phyloP scores from a whole-genome alignment of 1,140 invertebrate genomes.

The Eciton burchellii region DNA sequence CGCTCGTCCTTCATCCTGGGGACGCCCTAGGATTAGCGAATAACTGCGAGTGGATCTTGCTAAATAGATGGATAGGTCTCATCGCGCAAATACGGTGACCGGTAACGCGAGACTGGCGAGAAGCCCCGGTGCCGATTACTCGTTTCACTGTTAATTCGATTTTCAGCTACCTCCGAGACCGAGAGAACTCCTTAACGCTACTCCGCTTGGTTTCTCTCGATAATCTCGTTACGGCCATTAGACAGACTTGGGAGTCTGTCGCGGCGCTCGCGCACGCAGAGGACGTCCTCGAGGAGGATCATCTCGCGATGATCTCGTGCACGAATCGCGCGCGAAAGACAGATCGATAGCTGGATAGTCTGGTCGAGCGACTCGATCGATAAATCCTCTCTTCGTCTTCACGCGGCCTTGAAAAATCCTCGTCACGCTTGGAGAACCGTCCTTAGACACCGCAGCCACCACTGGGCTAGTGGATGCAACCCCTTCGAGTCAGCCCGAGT shows the following conservation, averaged over 20 bases:
- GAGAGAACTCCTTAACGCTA: constrained; percentile 81
- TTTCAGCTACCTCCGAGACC: constrained; percentile 81
- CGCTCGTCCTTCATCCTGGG: too few species aligned
- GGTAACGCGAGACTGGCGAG: constrained; percentile 69
- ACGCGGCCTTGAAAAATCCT: neutral
- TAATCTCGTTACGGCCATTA: constrained; percentile 80
- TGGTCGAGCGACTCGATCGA: neutral
- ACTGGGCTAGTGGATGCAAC: constrained; percentile 74
- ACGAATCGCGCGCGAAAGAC: neutral
- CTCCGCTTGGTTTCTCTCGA: constrained; percentile 84
- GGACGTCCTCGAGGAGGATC: neutral
- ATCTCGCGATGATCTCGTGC: constrained; percentile 9
- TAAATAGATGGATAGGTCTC: neutral
- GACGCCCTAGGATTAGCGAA: neutral
- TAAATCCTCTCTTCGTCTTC: too few species aligned
- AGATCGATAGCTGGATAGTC: neutral
- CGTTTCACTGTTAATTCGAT: constrained; percentile 81
- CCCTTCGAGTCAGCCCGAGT: constrained; percentile 69
- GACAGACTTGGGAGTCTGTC: constrained; percentile 71
- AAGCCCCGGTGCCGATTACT: constrained; percentile 79
- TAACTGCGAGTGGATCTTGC: neutral
- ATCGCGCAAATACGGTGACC: constrained; percentile 62
- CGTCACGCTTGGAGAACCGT: constrained; percentile 3
- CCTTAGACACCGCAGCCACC: constrained; percentile 67
- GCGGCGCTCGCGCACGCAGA: constrained; percentile 55